A percentile compares a stretch with the other conserved stretches of the same genome.
Conservation (phyloP, 2,888 invertebrate species). For the Baronia brevicornis region DNA sequence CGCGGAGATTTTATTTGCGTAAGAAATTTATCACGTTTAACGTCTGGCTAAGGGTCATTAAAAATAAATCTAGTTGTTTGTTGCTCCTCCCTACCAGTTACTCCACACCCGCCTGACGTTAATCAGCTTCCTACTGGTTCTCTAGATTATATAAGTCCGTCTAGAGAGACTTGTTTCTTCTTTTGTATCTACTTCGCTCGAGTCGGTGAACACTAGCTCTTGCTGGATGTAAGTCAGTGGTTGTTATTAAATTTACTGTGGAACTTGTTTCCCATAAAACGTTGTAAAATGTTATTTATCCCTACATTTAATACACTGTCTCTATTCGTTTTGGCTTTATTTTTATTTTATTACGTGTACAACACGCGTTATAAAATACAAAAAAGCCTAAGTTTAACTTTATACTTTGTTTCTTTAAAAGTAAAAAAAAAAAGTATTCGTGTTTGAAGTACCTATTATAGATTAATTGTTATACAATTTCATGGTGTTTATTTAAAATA, state of each 20-base stretch:
- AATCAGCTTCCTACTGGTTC: slow-evolving; percentile 58
- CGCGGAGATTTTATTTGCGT: slow-evolving; percentile 28
- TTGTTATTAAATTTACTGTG: slow-evolving; percentile 40
- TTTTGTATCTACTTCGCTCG: slow-evolving; percentile 39
- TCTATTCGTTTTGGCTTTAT: too few relatives aligned
- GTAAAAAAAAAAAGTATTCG: too few relatives aligned
- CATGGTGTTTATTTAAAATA: too few relatives aligned
- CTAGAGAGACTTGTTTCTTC: slow-evolving; percentile 34
- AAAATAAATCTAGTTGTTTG: slow-evolving; percentile 66
- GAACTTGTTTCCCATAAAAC: slow-evolving; percentile 12
- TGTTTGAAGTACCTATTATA: too few relatives aligned
- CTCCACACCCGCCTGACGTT: slow-evolving; percentile 46
- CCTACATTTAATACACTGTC: too few relatives aligned
- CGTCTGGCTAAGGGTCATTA: slow-evolving; percentile 55
- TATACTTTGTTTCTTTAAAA: too few relatives aligned
- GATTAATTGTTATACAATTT: too few relatives aligned
- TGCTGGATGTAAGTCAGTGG: slow-evolving; percentile 23
- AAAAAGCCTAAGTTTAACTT: too few relatives aligned
- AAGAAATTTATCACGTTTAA: slow-evolving; percentile 51
- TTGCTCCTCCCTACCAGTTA: slow-evolving; percentile 35
- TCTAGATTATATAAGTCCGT: slow-evolving; percentile 48
- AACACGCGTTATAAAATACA: too few relatives aligned
- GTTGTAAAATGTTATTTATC: slow-evolving; percentile 9
- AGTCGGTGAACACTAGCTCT: slow-evolving; percentile 32
- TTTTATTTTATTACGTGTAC: too few relatives aligned